Base-by-base conservation (phyloP, 2,888 invertebrate species). In the Baronia brevicornis region DNA sequence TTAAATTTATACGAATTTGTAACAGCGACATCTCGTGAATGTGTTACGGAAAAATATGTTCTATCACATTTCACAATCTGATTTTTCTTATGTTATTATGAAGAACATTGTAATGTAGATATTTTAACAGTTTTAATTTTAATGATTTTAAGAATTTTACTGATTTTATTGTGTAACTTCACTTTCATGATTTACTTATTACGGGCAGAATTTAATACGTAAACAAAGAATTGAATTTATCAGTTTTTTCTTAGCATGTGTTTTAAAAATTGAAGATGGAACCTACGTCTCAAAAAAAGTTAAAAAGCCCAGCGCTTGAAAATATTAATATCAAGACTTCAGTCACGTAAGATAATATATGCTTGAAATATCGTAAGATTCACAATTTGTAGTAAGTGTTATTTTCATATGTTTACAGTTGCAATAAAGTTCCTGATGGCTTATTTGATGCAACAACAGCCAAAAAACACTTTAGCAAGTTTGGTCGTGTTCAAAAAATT, bases 401-500 rank as follows among this genome's bases (percentile, higher is more conserved):
- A 29, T 44, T 42, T 28, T 3, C 25, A 25, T 13, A 7, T 26
- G 27, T 29, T 33, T 33, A 13, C 23, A 28, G 26, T 64, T 60
- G 11, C 42, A 89, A 89, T 15, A 84, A 88, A 54, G 89, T 91
- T 24, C 92, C 92, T 0, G 87, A 88, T 14, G 66, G 82, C 4
- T 78, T 92, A 32, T 80, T 90, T 30, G 88, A 90, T 43, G 59
- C 86, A 1, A 60, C 78, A 28, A 63, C 86, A 10, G 89, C 90
- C 0, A 89, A 88, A 46, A 80, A 86, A 34, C 89, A 92, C 60
- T 92, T 92, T 39, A 79, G 87, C 9, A 87, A 89, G 54, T 95
- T 89, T 75, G 95, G 95, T 0, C 85, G 80, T 20, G 87, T 93
- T 2, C 85, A 85, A 6, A 87, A 88, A 41, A 87, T 94, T 28